A percentile compares a stretch with the other conserved stretches of the same genome.
phyloP scores from a whole-genome alignment of 1,140 invertebrate genomes.

The Lutraria rhynchaena region DNA sequence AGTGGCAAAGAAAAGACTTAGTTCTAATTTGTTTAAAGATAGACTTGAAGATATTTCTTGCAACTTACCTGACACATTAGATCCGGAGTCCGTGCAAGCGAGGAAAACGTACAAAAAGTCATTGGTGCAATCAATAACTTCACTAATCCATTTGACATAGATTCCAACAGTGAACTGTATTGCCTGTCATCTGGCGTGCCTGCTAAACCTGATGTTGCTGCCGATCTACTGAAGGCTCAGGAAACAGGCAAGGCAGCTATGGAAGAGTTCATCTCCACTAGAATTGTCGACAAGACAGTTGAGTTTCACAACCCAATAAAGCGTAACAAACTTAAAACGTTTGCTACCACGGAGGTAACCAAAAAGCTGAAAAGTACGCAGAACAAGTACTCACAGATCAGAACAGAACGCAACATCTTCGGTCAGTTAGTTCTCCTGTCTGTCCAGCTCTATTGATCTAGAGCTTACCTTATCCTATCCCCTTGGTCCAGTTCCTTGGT shows the following conservation, averaged over 20 bases:
- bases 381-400: too few relatives aligned
- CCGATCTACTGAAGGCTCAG: background rate
- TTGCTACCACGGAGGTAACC: constrained; percentile 1
- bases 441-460: too few relatives aligned
- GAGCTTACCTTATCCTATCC: too few relatives aligned
- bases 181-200: constrained; percentile 10
- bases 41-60: too few relatives aligned
- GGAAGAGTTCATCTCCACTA: constrained; percentile 1
- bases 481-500: too few relatives aligned
- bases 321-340: constrained; percentile 14
- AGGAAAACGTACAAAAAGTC: background rate
- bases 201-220: constrained; percentile 10
- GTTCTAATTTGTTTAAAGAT: too few relatives aligned
- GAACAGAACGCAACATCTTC: too few relatives aligned
- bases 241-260: background rate
- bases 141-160: constrained; percentile 7
- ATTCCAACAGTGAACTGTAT: background rate
- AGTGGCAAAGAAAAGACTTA: too few relatives aligned
- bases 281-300: background rate
- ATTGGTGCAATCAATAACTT: background rate
- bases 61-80: too few relatives aligned
- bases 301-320: background rate
- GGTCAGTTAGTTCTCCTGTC: too few relatives aligned
- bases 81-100: background rate
- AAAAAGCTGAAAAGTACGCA: too few relatives aligned